Conservation (phyloP, 2,797 vertebrate species). For the Cossypha heuglini region DNA sequence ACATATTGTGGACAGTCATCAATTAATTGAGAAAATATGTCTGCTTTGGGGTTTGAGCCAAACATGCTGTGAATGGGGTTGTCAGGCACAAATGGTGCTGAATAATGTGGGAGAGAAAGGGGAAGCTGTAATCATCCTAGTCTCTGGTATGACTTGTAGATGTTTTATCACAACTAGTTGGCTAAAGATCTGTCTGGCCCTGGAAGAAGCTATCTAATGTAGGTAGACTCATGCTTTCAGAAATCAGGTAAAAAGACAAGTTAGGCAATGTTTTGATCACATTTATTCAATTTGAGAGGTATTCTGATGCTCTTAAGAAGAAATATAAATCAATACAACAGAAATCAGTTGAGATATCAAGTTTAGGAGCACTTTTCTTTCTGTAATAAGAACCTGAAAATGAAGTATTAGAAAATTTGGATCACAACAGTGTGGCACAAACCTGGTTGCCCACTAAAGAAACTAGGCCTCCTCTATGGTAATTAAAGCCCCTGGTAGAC, state of each 20-base stretch:
- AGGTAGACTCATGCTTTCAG: not conserved
- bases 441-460: not conserved
- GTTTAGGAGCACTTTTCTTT: not conserved
- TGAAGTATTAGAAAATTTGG: not conserved
- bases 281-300: not conserved
- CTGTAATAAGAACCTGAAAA: not conserved
- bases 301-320: not conserved
- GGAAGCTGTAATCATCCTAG: not conserved
- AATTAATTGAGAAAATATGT: not conserved
- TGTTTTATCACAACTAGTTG: not conserved
- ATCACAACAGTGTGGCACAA: not conserved
- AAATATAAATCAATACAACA: not conserved
- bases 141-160: not conserved
- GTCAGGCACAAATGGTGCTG: not conserved
- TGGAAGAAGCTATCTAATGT: not conserved
- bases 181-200: not conserved
- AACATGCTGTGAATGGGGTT: not conserved
- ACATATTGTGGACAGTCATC: not conserved
- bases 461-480: not conserved
- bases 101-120: not conserved
- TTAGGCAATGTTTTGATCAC: not conserved
- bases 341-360: not conserved
- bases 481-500: constrained; percentile 14
- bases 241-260: not conserved
- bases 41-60: not conserved